Evolutionary conservation across 1,140 invertebrate species (phyloP), one percentile per base, ranked within the genome.

Genomic region (Eueides isabella): DNA sequence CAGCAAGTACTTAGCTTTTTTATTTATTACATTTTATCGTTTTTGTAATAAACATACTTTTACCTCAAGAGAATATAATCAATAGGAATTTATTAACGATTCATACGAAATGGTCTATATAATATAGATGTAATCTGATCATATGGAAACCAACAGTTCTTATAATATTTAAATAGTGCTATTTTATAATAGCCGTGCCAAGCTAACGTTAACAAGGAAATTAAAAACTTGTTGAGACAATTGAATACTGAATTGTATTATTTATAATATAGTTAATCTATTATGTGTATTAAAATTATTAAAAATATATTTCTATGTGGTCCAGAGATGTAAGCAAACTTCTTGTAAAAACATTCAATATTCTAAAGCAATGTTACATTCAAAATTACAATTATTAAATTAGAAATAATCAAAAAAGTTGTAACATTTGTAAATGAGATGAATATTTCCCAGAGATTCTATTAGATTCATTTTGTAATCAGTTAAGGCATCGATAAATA

Each of bases 41-140:
- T 26, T 67, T 67, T 67, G 26, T 67, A 48, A 30, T 67, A 67
- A 67, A 55, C 55, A 67, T 67, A 67, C 26, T n/a, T 55, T 28
- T 44, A 48, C 5, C 30, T 67, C 14, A 29, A 44, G 26, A 41
- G 48, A 67, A 67, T 55, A 26, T 67, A 31, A 23, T 26, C 38
- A 55, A 67, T 67, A 67, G 48, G 48, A 55, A 19, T 55, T 55
- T 31, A 29, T 67, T 30, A 55, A 67, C 66, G 64, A 41, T 38
- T 67, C 41, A 7, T 48, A 48, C 19, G 35, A 16, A 38, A 38
- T 19, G n/a, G 41, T 16, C 9, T 38, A 38, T 29, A 67, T 41
- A 29, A 35, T 67, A 67, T 44, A 9, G 26, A 7, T 48, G 26
- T 44, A 67, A 67, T 35, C 65, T 67, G 65, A 23, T 66, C 23